phyloP scores from a whole-genome alignment of 2,888 invertebrate genomes.

The Bellardia pandia region DNA sequence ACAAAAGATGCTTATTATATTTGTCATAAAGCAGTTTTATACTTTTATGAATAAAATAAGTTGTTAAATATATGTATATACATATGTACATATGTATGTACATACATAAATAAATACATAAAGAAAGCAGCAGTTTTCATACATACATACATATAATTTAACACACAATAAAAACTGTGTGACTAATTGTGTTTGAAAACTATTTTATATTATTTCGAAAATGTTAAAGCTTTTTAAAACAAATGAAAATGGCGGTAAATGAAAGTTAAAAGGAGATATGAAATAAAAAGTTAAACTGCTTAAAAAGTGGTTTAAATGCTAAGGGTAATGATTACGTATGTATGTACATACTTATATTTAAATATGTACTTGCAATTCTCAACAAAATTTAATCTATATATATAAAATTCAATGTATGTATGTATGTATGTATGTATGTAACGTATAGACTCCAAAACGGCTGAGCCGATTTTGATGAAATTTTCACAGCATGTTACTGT shows the following conservation, averaged over 20 bases:
- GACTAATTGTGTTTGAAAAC: constrained; percentile 33
- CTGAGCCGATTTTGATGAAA: too few relatives aligned
- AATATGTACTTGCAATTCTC: too few relatives aligned
- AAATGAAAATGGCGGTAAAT: background rate
- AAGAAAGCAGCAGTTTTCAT: constrained; percentile 20
- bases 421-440: too few relatives aligned
- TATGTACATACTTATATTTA: too few relatives aligned
- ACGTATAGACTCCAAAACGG: too few relatives aligned
- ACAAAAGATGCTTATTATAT: constrained; percentile 52
- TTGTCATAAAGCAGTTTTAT: constrained; percentile 53
- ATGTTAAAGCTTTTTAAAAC: background rate
- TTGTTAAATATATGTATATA: constrained; percentile 44
- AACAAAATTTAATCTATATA: too few relatives aligned
- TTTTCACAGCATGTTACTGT: too few relatives aligned
- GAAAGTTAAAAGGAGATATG: constrained; percentile 6
- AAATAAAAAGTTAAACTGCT: too few relatives aligned
- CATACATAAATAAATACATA: constrained; percentile 25
- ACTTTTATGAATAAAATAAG: constrained; percentile 51
- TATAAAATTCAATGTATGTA: too few relatives aligned
- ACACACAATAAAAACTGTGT: background rate
- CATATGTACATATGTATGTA: background rate
- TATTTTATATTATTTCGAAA: background rate
- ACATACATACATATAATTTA: too few relatives aligned
- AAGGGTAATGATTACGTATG: too few relatives aligned
- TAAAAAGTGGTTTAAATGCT: too few relatives aligned